Base-by-base conservation (phyloP, 2,888 invertebrate genomes). In the Tiphia femorata region DNA sequence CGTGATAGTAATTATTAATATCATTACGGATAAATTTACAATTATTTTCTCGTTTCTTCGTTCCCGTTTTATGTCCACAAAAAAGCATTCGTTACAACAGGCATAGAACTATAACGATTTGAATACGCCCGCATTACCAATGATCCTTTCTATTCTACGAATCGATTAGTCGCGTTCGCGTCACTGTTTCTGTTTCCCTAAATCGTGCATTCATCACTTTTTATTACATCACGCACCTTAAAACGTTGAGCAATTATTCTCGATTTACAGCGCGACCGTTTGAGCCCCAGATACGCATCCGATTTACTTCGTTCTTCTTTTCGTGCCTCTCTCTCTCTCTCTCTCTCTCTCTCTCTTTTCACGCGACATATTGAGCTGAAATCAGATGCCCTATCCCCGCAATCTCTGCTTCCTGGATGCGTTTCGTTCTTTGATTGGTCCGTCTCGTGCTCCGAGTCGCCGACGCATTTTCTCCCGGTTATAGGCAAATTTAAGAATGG, bases 31-130 rank as follows among this genome's bases (percentile, higher is more conserved):
- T 33, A 2, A 33, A 33, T 33, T 48, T 47, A 48, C 41, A 49
- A 61, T 58, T 58, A 58, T 56, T 63, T 47, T 61, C 44, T 60
- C 30, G 51, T 58, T 62, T 62, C n/a, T n/a, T n/a, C n/a, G n/a
- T n/a, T n/a, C n/a, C n/a, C n/a, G n/a, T n/a, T n/a, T n/a, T n/a
- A n/a, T n/a, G n/a, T n/a, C n/a, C n/a, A n/a, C n/a, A n/a, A n/a
- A n/a, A n/a, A n/a, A n/a, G n/a, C n/a, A n/a, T n/a, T n/a, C n/a
- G n/a, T n/a, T n/a, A n/a, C n/a, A n/a, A n/a, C n/a, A n/a, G n/a
- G n/a, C n/a, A n/a, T n/a, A n/a, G n/a, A n/a, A n/a, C n/a, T n/a
- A n/a, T n/a, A n/a, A n/a, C n/a, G n/a, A n/a, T n/a, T n/a, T n/a
- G n/a, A n/a, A n/a, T n/a, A n/a, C n/a, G n/a, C n/a, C n/a, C n/a